Percentiles rank a stretch among this genome's conserved stretches.
These are phyloP conservation scores for Myotis planiceps DNA, from an alignment of 2,797 vertebrate species.

Conservation along the genomic window DNA sequence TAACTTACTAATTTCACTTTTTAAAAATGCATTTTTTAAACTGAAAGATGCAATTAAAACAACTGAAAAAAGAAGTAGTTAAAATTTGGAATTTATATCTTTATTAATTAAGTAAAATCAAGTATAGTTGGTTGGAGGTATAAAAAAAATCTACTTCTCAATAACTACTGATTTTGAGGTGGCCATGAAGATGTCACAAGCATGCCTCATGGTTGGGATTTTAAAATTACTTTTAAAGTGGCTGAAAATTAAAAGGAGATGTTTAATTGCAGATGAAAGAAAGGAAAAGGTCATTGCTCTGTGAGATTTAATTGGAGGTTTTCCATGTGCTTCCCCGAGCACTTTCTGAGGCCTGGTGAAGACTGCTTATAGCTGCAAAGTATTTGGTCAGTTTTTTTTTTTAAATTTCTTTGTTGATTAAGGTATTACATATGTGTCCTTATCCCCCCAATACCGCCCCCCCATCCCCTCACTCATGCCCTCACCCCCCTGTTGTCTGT, in stretches of 20 bases:
- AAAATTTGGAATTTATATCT: background rate
- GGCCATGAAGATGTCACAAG: slow-evolving; percentile 10
- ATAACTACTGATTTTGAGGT: background rate
- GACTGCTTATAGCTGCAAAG: background rate
- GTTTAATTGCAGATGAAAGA: slow-evolving; percentile 57
- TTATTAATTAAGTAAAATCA: background rate
- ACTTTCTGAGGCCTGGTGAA: background rate
- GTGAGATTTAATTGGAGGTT: background rate
- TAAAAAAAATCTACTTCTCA: slow-evolving; percentile 21
- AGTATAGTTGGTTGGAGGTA: background rate
- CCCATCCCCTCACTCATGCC: too few relatives aligned
- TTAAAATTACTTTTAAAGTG: slow-evolving; percentile 61
- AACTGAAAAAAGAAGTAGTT: background rate
- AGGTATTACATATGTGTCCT: too few relatives aligned
- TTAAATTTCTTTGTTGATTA: too few relatives aligned
- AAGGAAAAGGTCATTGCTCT: slow-evolving; percentile 33
- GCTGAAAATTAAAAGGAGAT: slow-evolving; percentile 52
- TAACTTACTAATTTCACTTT: background rate
- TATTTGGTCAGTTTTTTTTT: background rate
- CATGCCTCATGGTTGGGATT: background rate
- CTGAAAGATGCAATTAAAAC: background rate
- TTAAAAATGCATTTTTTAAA: background rate
- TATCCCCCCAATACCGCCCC: too few relatives aligned
- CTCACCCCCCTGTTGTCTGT: too few relatives aligned
- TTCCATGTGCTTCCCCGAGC: background rate